Base-by-base conservation (phyloP, 2,797 vertebrate species). In the Craterocephalus amniculus region DNA sequence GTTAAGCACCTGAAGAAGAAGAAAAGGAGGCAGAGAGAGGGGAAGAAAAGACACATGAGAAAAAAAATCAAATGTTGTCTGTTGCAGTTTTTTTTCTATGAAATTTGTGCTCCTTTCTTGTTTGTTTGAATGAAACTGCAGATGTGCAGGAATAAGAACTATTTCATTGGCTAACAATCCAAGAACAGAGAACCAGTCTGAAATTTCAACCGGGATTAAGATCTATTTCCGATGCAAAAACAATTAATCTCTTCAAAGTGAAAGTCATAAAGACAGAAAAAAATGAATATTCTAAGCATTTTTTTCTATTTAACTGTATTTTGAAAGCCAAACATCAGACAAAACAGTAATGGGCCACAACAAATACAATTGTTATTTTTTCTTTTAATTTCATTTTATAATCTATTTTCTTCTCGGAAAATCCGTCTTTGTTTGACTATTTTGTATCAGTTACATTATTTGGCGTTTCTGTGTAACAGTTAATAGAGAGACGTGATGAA, bases 1-100 rank as follows among this genome's bases (percentile, higher is more conserved):
- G 90, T 87, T 85, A 91, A 92, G 90, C 93, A 94, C 94, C 95
- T 95, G 83, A 63, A 83, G 59, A 85, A 81, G 58, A 79, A 56
- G 75, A 57, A 75, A 27, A 49, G 54, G 69, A 57, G 70, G 69
- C 51, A 88, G 43, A 70, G 73, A 63, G 36, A 74, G 52, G 61
- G 56, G 45, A 31, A 76, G 71, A 79, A 81, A 66, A 79, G 57
- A 72, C n/a, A 67, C 45, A 74, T 63, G 34, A 75, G 69, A 79
- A 60, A 59, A 59, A 58, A 4, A 79, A 70, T 63, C 48, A 54
- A n/a, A 24, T 4, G 22, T 45, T 24, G 52, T 56, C 29, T 66
- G 13, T 38, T 43, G 1, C 3, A 2, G 1, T 60, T n/a, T 57
- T 60, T n/a, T 57, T 34, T 29, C 24, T 54, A 13, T 59, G n/a